These are phyloP conservation scores for Dioctria linearis DNA, from an alignment of 2,888 invertebrate species.

Conservation along the genomic window DNA sequence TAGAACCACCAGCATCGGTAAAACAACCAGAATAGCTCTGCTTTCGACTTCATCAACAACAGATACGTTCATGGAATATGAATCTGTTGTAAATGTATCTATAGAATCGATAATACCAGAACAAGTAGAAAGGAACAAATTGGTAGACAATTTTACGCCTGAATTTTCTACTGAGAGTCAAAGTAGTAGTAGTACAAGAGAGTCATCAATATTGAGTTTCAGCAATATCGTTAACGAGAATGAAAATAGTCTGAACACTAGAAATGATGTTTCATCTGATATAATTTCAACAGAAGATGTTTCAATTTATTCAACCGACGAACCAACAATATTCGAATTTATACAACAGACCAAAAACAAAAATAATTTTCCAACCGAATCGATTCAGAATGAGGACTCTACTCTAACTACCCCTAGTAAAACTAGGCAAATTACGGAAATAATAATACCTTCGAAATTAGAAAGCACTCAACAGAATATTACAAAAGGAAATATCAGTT, in stretches of 20 bases:
- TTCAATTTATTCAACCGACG: background rate
- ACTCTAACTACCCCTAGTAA: too few species aligned
- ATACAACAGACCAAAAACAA: background rate
- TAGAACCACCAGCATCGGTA: background rate
- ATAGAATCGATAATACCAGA: background rate
- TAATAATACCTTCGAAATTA: too few species aligned
- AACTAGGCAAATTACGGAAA: too few species aligned
- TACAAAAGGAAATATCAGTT: background rate
- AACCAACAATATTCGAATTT: background rate
- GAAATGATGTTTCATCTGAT: constrained; percentile 1
- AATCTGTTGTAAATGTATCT: constrained; percentile 9
- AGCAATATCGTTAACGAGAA: background rate
- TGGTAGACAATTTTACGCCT: too few species aligned
- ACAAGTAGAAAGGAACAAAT: background rate
- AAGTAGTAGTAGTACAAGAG: background rate
- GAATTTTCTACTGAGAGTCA: background rate
- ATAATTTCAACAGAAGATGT: constrained; percentile 5
- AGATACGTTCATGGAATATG: constrained; percentile 27
- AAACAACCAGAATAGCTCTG: background rate
- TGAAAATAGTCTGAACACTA: background rate
- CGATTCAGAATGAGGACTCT: background rate
- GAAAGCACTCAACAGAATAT: constrained; percentile 3
- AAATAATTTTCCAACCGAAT: background rate
- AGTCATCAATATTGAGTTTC: background rate
- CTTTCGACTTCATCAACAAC: constrained; percentile 36